Evolutionary conservation across 1,140 invertebrate species (phyloP), one percentile per base, ranked within the genome.

Genomic region (Drosophila seguyi): DNA sequence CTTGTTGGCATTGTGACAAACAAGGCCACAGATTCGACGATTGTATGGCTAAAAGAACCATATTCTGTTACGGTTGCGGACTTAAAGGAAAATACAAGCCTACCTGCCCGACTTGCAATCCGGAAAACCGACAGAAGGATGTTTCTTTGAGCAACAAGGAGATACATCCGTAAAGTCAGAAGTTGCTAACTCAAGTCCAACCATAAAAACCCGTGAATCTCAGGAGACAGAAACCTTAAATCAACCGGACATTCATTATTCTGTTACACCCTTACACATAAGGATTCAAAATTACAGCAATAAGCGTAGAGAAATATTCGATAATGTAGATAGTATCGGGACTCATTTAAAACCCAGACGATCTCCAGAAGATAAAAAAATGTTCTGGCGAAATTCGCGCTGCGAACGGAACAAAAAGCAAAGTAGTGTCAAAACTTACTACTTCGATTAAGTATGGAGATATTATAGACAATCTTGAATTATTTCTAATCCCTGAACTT

Each of bases 71-170:
- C 20, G 20, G 42, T 16, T 45, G 20, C 5, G 20, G 20, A 44
- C 5, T 22, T 14, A 22, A 44, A 14, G 44, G 25, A 5, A n/a
- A n/a, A n/a, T n/a, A n/a, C n/a, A n/a, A n/a, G n/a, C n/a, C n/a
- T n/a, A n/a, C n/a, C n/a, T n/a, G 13, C 7, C 42, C 42, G 0
- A 22, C 14, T 1, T 45, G 42, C 22, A 45, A 45, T 22, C 42
- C 20, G 20, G 13, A 2, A 45, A 44, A 44, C 42, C 42, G 42
- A 13, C 18, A 20, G 6, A 13, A 20, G 18, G 18, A 44, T 42
- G 39, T 42, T 42, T 42, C n/a, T 41, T 8, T 4, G 39, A 44
- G 41, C 41, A 44, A 44, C 41, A 44, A 44, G 41, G n/a, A n/a
- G n/a, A 20, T 22, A 22, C 20, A 44, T 44, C 42, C 42, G 6